These are phyloP conservation scores for Calidris pygmaea DNA, from an alignment of 2,113 vertebrate species.

Conservation along the genomic window DNA sequence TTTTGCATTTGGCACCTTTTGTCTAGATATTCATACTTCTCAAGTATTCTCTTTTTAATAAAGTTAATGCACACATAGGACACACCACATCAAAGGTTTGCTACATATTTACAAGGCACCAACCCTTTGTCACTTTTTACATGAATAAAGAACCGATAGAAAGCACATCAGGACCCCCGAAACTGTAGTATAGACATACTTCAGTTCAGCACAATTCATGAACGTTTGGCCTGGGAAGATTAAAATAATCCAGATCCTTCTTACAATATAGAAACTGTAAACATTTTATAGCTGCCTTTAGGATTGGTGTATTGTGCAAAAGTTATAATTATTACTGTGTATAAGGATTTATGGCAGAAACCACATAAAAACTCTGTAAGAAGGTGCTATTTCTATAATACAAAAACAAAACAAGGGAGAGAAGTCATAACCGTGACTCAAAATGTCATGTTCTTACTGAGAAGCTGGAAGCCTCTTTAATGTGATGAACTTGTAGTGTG, in stretches of 20 bases:
- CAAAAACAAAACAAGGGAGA: slow-evolving; percentile 73
- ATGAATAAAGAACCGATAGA: slow-evolving; percentile 72
- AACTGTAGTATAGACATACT: slow-evolving; percentile 77
- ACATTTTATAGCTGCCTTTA: slow-evolving; percentile 95
- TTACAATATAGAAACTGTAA: slow-evolving; percentile 84
- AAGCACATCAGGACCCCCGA: slow-evolving; percentile 68
- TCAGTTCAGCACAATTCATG: slow-evolving; percentile 76
- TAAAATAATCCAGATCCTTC: slow-evolving; percentile 80
- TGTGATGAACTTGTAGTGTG: slow-evolving; percentile 75
- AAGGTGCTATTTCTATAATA: slow-evolving; percentile 82
- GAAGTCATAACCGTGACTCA: slow-evolving; percentile 62
- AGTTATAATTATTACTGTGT: slow-evolving; percentile 82
- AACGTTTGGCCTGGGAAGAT: slow-evolving; percentile 80
- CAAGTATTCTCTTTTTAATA: slow-evolving; percentile 81
- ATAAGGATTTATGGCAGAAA: slow-evolving; percentile 80
- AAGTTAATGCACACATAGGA: slow-evolving; percentile 82
- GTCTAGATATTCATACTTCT: slow-evolving; percentile 79
- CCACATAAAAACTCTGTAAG: slow-evolving; percentile 81
- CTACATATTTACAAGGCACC: slow-evolving; percentile 87
- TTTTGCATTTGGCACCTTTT: slow-evolving; percentile 83
- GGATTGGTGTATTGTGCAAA: slow-evolving; percentile 95
- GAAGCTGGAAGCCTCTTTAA: slow-evolving; percentile 75
- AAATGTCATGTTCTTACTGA: slow-evolving; percentile 71
- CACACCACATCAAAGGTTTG: slow-evolving; percentile 78
- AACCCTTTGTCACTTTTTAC: slow-evolving; percentile 80